Conservation (phyloP, 2,888 invertebrate genomes). For the Julus scandinavius region DNA sequence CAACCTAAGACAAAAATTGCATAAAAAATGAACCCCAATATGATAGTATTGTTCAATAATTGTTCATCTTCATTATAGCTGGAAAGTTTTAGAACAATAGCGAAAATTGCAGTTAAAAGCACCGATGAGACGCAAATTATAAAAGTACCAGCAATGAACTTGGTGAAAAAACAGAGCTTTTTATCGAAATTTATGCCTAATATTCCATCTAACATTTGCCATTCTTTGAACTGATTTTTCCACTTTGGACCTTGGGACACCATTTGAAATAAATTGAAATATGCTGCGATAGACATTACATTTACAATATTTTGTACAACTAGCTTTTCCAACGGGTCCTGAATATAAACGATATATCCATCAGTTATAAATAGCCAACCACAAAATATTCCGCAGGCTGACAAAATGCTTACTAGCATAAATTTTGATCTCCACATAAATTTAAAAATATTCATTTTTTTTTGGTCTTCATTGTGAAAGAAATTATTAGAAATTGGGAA, state of each 20-base stretch:
- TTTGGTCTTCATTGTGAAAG: not conserved
- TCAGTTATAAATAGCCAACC: not conserved
- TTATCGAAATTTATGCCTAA: not conserved
- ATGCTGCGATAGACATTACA: not conserved
- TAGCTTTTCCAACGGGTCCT: not conserved
- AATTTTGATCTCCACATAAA: not conserved
- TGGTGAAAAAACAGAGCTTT: not conserved
- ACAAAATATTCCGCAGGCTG: not conserved
- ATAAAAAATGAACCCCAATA: not conserved
- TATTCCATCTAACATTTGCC: not conserved
- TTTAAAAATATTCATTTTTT: not conserved
- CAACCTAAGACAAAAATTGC: not conserved
- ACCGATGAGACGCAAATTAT: not conserved
- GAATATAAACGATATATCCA: not conserved
- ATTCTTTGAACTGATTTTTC: not conserved
- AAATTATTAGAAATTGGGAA: not conserved
- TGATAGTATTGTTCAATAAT: not conserved
- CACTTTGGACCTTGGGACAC: not conserved
- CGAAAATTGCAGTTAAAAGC: not conserved
- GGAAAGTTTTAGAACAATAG: not conserved
- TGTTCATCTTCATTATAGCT: not conserved
- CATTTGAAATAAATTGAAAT: not conserved
- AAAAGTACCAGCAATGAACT: not conserved
- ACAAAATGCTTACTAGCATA: not conserved
- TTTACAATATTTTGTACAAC: not conserved